Percentiles rank a stretch among this genome's conserved stretches.
These are phyloP conservation scores for Cryptops parisi DNA, from an alignment of 2,888 invertebrate species.

Conservation along the genomic window DNA sequence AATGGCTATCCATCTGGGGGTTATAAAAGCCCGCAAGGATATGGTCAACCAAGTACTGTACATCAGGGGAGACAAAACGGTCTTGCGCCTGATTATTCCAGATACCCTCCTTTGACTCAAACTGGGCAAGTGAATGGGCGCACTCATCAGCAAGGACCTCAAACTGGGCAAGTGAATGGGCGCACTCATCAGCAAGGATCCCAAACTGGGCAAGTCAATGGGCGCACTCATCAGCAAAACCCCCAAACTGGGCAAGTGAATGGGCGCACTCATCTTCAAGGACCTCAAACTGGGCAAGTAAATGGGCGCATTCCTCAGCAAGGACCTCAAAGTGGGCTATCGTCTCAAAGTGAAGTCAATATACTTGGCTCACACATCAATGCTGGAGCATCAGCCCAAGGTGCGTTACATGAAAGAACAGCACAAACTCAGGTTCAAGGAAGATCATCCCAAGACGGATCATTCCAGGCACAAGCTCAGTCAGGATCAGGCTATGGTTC, in stretches of 20 bases:
- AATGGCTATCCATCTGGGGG: too few species aligned
- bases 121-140: too few species aligned
- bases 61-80: too few species aligned
- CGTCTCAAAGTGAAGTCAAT: conserved; percentile 7
- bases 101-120: too few species aligned
- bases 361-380: background rate
- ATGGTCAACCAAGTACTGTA: too few species aligned
- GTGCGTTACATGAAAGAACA: conserved; percentile 2
- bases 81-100: too few species aligned
- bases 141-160: too few species aligned
- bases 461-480: conserved; percentile 13
- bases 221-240: background rate
- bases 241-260: too few species aligned
- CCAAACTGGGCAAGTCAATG: conserved; percentile 3
- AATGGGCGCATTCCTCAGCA: background rate
- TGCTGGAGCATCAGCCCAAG: conserved; percentile 9
- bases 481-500: conserved; percentile 6
- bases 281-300: too few species aligned
- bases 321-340: conserved; percentile 3
- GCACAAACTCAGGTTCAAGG: conserved; percentile 12
- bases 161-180: too few species aligned
- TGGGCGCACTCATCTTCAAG: too few species aligned
- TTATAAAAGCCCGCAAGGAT: too few species aligned
- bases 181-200: background rate
- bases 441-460: conserved; percentile 8